Conservation (phyloP, 2,113 vertebrate genomes). For the Pseudorectes ferrugineus region DNA sequence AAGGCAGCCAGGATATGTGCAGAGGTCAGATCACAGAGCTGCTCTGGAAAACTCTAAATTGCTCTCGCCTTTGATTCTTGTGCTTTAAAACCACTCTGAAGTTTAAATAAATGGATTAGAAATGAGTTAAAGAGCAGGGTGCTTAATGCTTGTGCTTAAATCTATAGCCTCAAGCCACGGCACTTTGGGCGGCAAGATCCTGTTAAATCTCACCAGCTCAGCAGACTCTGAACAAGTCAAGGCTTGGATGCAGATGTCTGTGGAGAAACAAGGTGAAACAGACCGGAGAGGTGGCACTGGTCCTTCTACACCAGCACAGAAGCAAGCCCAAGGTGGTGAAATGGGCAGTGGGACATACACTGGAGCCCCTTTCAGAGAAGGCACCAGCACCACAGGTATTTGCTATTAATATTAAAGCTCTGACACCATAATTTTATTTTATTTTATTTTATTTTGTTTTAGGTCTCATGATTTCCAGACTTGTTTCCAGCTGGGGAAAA, state of each 20-base stretch:
- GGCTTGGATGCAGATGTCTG: slow-evolving; percentile 23
- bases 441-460: background rate
- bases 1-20: slow-evolving; percentile 42
- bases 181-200: slow-evolving; percentile 40
- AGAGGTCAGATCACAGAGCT: slow-evolving; percentile 46
- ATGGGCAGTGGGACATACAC: background rate
- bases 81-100: slow-evolving; percentile 52
- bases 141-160: slow-evolving; percentile 52
- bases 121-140: slow-evolving; percentile 50
- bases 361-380: background rate
- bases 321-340: background rate
- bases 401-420: background rate
- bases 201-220: slow-evolving; percentile 57
- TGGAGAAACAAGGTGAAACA: slow-evolving; percentile 6
- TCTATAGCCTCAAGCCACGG: slow-evolving; percentile 41
- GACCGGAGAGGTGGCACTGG: background rate
- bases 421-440: background rate
- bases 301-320: background rate
- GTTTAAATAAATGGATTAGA: slow-evolving; percentile 66
- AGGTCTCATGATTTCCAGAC: background rate
- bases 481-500: background rate
- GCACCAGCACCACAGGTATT: background rate
- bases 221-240: slow-evolving; percentile 27
- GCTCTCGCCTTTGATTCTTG: slow-evolving; percentile 31
- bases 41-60: slow-evolving; percentile 51